phyloP scores from a whole-genome alignment of 2,797 vertebrate genomes.

The Odontamblyopus rebecca region DNA sequence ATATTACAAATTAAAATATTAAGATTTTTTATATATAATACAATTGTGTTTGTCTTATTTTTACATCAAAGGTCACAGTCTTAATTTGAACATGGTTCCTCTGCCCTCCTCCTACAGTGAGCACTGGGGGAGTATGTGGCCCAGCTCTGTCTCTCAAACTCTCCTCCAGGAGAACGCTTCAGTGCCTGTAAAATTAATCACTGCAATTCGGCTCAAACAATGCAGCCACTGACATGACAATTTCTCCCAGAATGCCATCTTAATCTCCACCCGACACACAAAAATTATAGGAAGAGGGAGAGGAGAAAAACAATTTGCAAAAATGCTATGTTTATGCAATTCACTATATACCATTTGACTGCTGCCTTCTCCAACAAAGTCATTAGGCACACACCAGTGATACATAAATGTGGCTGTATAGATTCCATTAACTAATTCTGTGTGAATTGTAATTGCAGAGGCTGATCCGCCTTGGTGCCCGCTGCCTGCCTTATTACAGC shows the following conservation, averaged over 20 bases:
- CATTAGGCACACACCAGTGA: conserved; percentile 79
- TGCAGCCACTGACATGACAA: conserved; percentile 79
- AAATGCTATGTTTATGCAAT: conserved; percentile 75
- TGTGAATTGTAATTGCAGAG: conserved; percentile 81
- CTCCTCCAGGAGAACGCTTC: conserved; percentile 65
- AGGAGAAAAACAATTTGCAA: conserved; percentile 70
- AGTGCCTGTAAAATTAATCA: conserved; percentile 79
- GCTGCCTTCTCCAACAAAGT: conserved; percentile 77
- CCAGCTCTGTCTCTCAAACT: conserved; percentile 44
- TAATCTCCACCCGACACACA: conserved; percentile 79
- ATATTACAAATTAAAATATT: background rate
- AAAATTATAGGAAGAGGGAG: conserved; percentile 67
- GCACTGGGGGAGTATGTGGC: conserved; percentile 50
- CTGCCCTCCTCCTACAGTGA: conserved; percentile 31
- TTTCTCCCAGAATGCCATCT: conserved; percentile 79
- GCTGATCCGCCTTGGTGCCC: conserved; percentile 77
- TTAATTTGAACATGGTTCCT: background rate
- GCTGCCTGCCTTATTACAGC: conserved; percentile 81
- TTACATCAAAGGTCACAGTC: background rate
- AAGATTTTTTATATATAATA: background rate
- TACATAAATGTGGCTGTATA: conserved; percentile 79
- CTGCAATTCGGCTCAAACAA: conserved; percentile 80
- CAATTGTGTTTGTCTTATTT: background rate
- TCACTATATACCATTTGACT: conserved; percentile 76
- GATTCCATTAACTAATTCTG: conserved; percentile 81